phyloP scores from a whole-genome alignment of 2,797 vertebrate genomes.

The Anas bahamensis region DNA sequence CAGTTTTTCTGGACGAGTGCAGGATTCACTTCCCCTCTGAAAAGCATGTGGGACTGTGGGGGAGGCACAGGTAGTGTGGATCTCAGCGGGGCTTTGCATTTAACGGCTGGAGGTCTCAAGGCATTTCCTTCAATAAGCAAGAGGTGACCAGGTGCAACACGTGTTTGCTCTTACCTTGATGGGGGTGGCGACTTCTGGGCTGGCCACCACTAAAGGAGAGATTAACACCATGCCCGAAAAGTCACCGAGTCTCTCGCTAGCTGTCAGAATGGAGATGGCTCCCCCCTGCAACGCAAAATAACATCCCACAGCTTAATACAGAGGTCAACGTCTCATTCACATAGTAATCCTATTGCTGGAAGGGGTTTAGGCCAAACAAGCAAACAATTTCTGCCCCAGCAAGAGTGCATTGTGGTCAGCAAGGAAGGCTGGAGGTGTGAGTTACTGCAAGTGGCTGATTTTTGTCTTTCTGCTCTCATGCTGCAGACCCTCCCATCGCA shows the following conservation, averaged over 20 bases:
- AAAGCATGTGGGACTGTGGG: not conserved
- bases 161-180: conserved; percentile 87
- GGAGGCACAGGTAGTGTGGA: not conserved
- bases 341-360: not conserved
- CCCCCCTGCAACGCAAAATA: conserved; percentile 86
- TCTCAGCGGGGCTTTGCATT: not conserved
- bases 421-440: not conserved
- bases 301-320: conserved; percentile 25
- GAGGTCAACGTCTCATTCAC: not conserved
- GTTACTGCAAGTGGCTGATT: not conserved
- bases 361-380: not conserved
- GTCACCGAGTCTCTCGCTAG: conserved; percentile 86
- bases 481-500: not conserved
- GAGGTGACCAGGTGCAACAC: not conserved
- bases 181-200: conserved; percentile 92
- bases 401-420: not conserved
- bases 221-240: conserved; percentile 93
- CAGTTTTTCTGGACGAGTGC: not conserved
- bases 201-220: conserved; percentile 91
- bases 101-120: not conserved
- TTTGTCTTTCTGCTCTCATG: not conserved
- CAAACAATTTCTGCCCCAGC: not conserved
- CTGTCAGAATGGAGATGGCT: conserved; percentile 91
- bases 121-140: not conserved
- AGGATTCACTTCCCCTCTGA: not conserved